phyloP scores from a whole-genome alignment of 1,140 invertebrate species.

The Drosophila navojoa region DNA sequence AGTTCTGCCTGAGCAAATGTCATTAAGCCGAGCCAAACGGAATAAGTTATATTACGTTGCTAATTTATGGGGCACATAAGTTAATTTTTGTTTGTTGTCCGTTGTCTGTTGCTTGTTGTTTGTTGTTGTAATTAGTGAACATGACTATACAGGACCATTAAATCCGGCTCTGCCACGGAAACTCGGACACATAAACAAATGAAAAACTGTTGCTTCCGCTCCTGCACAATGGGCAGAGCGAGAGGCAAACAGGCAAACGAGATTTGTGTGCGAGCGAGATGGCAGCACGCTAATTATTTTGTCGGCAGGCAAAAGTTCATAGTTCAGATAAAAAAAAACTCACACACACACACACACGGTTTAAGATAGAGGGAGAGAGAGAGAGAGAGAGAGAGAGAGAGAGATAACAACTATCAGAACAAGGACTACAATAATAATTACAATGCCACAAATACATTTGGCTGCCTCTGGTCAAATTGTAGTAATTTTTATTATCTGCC shows the following conservation, averaged over 20 bases:
- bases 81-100: slow-evolving; percentile 68
- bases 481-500: slow-evolving; percentile 74
- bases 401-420: slow-evolving; percentile 12
- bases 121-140: slow-evolving; percentile 78
- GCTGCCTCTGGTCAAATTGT: slow-evolving; percentile 26
- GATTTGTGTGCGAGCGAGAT: slow-evolving; percentile 8
- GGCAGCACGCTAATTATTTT: slow-evolving; percentile 77
- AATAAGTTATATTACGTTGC: slow-evolving; percentile 66
- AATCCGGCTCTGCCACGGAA: slow-evolving; percentile 60
- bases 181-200: slow-evolving; percentile 66
- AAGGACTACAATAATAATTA: slow-evolving; percentile 38
- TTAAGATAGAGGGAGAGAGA: slow-evolving; percentile 7
- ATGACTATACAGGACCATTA: slow-evolving; percentile 66
- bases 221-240: slow-evolving; percentile 11
- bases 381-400: slow-evolving; percentile 25
- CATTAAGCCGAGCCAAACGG: slow-evolving; percentile 19
- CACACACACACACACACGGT: slow-evolving; percentile 1
- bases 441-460: slow-evolving; percentile 33
- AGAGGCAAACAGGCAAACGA: not conserved
- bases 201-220: slow-evolving; percentile 77
- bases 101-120: slow-evolving; percentile 53
- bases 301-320: slow-evolving; percentile 77
- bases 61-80: slow-evolving; percentile 82
- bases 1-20: slow-evolving; percentile 13
- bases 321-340: slow-evolving; percentile 70